These are phyloP conservation scores for Narcine bancroftii DNA, from an alignment of 2,113 vertebrate species.

Conservation along the genomic window DNA sequence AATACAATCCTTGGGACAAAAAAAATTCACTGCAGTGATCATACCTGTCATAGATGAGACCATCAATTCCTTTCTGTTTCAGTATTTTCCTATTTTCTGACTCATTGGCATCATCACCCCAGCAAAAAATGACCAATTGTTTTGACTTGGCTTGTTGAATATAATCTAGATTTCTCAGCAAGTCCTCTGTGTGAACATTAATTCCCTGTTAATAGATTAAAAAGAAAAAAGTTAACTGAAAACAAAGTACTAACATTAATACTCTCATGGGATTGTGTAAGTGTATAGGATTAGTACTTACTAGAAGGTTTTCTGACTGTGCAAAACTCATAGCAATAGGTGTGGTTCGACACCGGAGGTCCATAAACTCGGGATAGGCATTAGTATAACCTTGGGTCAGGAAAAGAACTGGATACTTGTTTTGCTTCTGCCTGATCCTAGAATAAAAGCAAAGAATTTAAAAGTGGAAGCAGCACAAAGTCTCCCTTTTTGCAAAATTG, in stretches of 20 bases:
- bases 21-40: background rate
- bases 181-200: slow-evolving; percentile 82
- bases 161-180: slow-evolving; percentile 68
- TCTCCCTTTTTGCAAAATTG: background rate
- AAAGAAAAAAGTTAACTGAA: background rate
- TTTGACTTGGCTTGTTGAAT: slow-evolving; percentile 76
- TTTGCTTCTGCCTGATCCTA: slow-evolving; percentile 91
- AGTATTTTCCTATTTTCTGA: slow-evolving; percentile 76
- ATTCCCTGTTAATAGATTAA: slow-evolving; percentile 67
- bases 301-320: slow-evolving; percentile 90
- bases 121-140: slow-evolving; percentile 87
- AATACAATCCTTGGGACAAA: background rate
- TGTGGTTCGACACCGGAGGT: slow-evolving; percentile 81
- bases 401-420: slow-evolving; percentile 94
- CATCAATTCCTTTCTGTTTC: slow-evolving; percentile 78
- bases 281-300: slow-evolving; percentile 49
- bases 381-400: slow-evolving; percentile 84
- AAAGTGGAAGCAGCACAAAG: background rate
- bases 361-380: slow-evolving; percentile 85
- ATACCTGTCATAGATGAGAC: slow-evolving; percentile 91
- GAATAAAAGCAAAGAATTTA: slow-evolving; percentile 32
- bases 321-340: slow-evolving; percentile 90
- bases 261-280: no score
- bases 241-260: background rate
- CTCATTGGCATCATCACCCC: slow-evolving; percentile 91